These are phyloP conservation scores for Elymnias hypermnestra DNA, from an alignment of 1,140 invertebrate species.

Conservation along the genomic window DNA sequence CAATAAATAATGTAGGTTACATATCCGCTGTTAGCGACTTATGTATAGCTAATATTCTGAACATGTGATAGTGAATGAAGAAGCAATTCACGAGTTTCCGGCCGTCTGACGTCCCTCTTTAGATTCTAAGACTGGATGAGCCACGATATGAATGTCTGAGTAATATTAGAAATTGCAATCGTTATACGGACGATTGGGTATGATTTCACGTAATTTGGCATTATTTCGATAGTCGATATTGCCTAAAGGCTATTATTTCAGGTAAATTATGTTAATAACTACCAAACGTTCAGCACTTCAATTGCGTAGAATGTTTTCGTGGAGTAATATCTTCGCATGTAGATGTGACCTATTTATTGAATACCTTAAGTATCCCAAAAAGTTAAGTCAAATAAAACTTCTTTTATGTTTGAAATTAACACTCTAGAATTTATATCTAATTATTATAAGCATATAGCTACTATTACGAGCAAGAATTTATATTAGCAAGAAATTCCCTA, in stretches of 20 bases:
- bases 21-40: constrained; percentile 2
- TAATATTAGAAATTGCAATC: constrained; percentile 17
- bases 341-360: too few species aligned
- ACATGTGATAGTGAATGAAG: constrained; percentile 9
- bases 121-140: constrained; percentile 4
- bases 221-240: not conserved
- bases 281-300: too few species aligned
- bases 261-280: too few species aligned
- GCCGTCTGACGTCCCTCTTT: constrained; percentile 6
- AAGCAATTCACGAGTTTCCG: constrained; percentile 13
- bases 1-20: constrained; percentile 1
- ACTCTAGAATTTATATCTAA: too few species aligned
- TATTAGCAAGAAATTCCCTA: too few species aligned
- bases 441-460: too few species aligned
- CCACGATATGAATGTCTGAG: constrained; percentile 10
- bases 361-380: too few species aligned
- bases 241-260: not conserved
- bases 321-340: too few species aligned
- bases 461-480: too few species aligned
- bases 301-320: too few species aligned
- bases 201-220: constrained; percentile 11
- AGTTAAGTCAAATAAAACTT: too few species aligned
- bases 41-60: constrained; percentile 4
- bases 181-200: constrained; percentile 25
- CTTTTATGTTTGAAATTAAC: too few species aligned